phyloP scores from a whole-genome alignment of 1,140 invertebrate species.

The Oryzaephilus surinamensis region DNA sequence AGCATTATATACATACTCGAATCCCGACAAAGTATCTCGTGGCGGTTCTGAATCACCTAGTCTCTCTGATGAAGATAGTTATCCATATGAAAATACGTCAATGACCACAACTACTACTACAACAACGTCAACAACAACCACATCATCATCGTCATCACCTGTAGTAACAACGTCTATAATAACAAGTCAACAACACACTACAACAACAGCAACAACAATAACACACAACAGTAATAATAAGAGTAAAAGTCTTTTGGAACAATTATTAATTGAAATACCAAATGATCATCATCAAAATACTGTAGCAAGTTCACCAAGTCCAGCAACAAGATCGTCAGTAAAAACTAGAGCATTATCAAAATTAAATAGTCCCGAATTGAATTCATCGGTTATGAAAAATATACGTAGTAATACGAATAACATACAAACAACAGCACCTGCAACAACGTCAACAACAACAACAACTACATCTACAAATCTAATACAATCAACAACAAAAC shows the following conservation, averaged over 20 bases:
- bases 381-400: slow-evolving; percentile 34
- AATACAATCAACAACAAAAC: slow-evolving; percentile 44
- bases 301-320: slow-evolving; percentile 28
- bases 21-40: slow-evolving; percentile 53
- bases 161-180: no score
- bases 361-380: slow-evolving; percentile 55
- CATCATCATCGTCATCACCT: no score
- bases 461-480: slow-evolving; percentile 22
- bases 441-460: slow-evolving; percentile 11
- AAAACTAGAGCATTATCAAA: slow-evolving; percentile 60
- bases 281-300: slow-evolving; percentile 30
- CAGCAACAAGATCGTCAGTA: slow-evolving; percentile 37
- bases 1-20: slow-evolving; percentile 65
- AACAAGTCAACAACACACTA: no score
- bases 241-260: slow-evolving; percentile 56
- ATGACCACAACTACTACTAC: slow-evolving; percentile 8
- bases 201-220: no score
- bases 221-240: no score
- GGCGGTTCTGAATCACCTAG: slow-evolving; percentile 22
- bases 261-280: slow-evolving; percentile 68
- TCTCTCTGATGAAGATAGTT: slow-evolving; percentile 14
- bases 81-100: slow-evolving; percentile 12
- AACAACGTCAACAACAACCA: no score
- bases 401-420: no score
- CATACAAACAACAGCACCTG: background rate